These are phyloP conservation scores for Spicauda simplicius DNA, from an alignment of 2,888 invertebrate species.

Conservation along the genomic window DNA sequence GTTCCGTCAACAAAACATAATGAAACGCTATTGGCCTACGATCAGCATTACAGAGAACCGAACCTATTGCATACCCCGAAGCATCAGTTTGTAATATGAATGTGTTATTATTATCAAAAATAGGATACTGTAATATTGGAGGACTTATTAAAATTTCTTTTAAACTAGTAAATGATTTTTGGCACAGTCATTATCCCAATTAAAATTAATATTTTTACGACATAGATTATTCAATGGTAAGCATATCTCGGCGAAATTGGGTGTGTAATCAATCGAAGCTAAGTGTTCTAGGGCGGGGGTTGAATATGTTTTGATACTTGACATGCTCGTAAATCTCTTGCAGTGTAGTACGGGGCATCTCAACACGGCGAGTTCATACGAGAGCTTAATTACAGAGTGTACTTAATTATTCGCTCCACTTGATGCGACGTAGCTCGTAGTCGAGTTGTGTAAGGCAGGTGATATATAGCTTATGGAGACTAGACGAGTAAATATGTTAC, in stretches of 20 bases:
- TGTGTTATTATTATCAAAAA: no score
- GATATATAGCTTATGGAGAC: background rate
- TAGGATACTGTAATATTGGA: no score
- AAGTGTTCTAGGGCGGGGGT: background rate
- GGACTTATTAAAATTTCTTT: no score
- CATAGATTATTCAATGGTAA: no score
- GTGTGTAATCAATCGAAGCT: conserved; percentile 10
- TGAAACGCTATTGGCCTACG: no score
- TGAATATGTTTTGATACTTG: conserved; percentile 25
- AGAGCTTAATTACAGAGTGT: conserved; percentile 19
- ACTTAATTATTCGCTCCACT: conserved; percentile 30
- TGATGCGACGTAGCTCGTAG: conserved; percentile 22
- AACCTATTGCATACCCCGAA: no score
- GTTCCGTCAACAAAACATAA: background rate
- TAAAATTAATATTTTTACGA: no score
- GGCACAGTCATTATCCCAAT: no score
- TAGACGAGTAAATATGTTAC: background rate
- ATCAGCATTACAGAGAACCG: no score
- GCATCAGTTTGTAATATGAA: no score
- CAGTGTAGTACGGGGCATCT: conserved; percentile 9
- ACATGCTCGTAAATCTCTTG: conserved; percentile 10
- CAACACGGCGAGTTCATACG: conserved; percentile 1
- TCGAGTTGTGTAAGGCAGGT: conserved; percentile 5
- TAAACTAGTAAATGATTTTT: no score
- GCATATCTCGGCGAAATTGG: no score